Evolutionary conservation across 2,113 vertebrate species (phyloP).

Genomic region (Hymenochirus boettgeri): DNA sequence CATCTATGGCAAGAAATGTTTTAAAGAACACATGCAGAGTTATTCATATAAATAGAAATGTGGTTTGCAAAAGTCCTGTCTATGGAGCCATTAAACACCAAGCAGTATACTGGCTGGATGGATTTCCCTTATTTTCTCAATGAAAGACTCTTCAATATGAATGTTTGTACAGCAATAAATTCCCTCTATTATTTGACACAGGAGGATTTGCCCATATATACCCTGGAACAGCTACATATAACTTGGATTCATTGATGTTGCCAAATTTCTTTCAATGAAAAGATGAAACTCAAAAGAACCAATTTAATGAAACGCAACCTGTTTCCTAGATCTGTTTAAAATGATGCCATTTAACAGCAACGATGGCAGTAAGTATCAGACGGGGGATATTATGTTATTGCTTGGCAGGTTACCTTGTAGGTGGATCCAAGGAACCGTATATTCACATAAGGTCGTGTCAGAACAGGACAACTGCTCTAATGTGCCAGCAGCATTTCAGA

Average conservation of each 20-base stretch:
- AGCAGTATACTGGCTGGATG: slow-evolving; percentile 22
- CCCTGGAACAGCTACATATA: background rate
- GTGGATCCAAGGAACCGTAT: too few species aligned
- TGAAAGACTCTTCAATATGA: slow-evolving; percentile 19
- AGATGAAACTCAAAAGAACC: background rate
- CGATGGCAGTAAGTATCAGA: too few species aligned
- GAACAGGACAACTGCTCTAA: too few species aligned
- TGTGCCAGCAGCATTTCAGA: too few species aligned
- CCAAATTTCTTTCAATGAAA: background rate
- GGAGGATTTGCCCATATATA: background rate
- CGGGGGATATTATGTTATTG: too few species aligned
- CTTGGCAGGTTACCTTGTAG: too few species aligned
- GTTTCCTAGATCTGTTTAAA: too few species aligned
- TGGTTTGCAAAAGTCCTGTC: slow-evolving; percentile 14
- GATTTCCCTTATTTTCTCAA: slow-evolving; percentile 19
- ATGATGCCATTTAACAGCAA: too few species aligned
- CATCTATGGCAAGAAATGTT: too few species aligned
- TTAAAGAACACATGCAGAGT: slow-evolving; percentile 7
- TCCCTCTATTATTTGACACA: slow-evolving; percentile 3
- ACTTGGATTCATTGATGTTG: background rate
- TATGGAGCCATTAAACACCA: slow-evolving; percentile 28
- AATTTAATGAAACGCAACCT: too few species aligned
- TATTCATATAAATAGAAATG: slow-evolving; percentile 6
- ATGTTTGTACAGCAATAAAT: slow-evolving; percentile 22
- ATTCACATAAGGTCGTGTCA: too few species aligned